Base-by-base conservation (phyloP, 1,140 invertebrate species). In the Daktulosphaira vitifoliae region DNA sequence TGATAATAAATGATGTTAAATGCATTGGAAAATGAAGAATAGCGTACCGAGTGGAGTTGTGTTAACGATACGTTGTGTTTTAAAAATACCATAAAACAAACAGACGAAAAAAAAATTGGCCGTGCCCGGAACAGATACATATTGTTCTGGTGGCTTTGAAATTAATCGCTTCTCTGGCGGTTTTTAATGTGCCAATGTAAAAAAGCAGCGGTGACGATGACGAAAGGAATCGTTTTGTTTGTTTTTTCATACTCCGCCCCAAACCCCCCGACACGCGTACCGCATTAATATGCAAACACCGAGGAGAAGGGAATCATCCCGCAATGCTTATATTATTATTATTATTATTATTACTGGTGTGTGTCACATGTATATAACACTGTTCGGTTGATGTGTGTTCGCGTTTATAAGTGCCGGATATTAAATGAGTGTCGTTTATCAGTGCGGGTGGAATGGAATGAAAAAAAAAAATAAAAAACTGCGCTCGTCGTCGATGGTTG, bases 371-470 rank as follows among this genome's bases (percentile, higher is more conserved):
- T 2, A 9, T n/a, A 9, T 50, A 50, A 26, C 16, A 5, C 23
- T 1, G 9, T 26, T 5, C n/a, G n/a, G n/a, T n/a, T n/a, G n/a
- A 13, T 39, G 37, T 38, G 29, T 53, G 18, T 23, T 9, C 7
- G n/a, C 54, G 18, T 59, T 46, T 59, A 59, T 59, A 26, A 23
- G 6, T 33, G 29, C 16, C 16, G 53, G 53, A 56, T 59, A 59
- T 44, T 44, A 59, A 59, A 59, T 38, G 54, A 59, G 54, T 44
- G 42, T 59, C 54, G 54, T 44, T 59, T 59, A 46, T 59, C 54
- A 15, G 25, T n/a, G 25, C n/a, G 23, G 6, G 23, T n/a, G 15
- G 22, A 26, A 42, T 8, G n/a, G 16, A 59, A 59, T 0, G n/a
- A 6, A 9, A 13, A 9, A 23, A 42, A 42, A 39, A 39, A 54